phyloP scores from a whole-genome alignment of 2,888 invertebrate genomes.

The Drosophila birchii region DNA sequence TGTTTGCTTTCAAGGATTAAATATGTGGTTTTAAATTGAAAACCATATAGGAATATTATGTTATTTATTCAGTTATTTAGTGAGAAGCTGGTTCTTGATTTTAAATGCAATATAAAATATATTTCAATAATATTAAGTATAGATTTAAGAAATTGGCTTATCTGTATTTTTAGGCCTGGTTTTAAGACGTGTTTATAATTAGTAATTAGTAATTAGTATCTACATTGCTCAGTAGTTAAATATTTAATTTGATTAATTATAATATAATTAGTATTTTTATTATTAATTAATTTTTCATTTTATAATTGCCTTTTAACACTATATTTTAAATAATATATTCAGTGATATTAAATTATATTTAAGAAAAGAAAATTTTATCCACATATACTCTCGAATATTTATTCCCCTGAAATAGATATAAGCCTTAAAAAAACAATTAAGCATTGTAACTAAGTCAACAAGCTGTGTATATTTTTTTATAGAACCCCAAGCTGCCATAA shows the following conservation, averaged over 20 bases:
- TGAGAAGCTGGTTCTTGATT: not conserved
- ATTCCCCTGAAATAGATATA: too few species aligned
- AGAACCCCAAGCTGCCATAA: not conserved
- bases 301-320: too few species aligned
- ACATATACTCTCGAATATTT: not conserved
- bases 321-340: not conserved
- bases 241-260: too few species aligned
- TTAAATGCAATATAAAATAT: not conserved
- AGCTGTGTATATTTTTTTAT: not conserved
- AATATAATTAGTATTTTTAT: too few species aligned
- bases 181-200: not conserved
- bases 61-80: not conserved
- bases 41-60: not conserved
- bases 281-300: too few species aligned
- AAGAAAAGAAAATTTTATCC: too few species aligned
- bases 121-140: too few species aligned
- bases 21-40: not conserved
- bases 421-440: not conserved
- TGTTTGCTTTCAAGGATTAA: not conserved
- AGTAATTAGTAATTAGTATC: too few species aligned
- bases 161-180: not conserved
- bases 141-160: not conserved
- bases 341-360: too few species aligned
- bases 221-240: not conserved
- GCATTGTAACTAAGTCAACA: not conserved